Percentiles rank a stretch among this genome's conserved stretches.
Conservation (phyloP, 1,140 invertebrate species). For the Polypedilum pembai region DNA sequence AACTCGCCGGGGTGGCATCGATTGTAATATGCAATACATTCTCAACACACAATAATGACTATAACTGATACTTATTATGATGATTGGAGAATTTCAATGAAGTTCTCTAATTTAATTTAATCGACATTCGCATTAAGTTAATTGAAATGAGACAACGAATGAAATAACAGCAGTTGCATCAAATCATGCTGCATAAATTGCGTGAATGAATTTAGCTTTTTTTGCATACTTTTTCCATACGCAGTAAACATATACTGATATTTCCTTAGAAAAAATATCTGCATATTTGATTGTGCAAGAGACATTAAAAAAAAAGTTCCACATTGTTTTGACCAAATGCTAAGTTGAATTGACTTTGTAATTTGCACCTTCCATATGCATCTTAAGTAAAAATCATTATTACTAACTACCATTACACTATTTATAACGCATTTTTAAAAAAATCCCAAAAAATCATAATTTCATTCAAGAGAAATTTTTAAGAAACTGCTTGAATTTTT, state of each 20-base stretch:
- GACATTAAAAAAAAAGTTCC: not conserved
- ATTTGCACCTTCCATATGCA: slow-evolving; percentile 8
- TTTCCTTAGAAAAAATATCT: slow-evolving; percentile 14
- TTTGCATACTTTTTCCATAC: slow-evolving; percentile 13
- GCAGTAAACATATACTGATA: not conserved
- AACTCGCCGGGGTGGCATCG: not conserved
- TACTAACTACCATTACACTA: too few relatives aligned
- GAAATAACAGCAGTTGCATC: not conserved
- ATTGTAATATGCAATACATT: slow-evolving; percentile 3
- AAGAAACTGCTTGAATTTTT: too few relatives aligned
- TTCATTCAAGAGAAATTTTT: too few relatives aligned
- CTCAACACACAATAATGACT: not conserved
- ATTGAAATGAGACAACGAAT: too few relatives aligned
- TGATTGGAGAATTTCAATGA: too few relatives aligned
- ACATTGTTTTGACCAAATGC: slow-evolving; percentile 17
- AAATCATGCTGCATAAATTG: not conserved
- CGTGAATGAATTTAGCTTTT: slow-evolving; percentile 4
- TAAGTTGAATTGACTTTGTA: not conserved
- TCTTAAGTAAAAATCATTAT: not conserved
- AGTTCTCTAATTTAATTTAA: too few relatives aligned
- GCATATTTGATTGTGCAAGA: slow-evolving; percentile 6
- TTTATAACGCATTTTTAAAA: too few relatives aligned
- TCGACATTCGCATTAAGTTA: too few relatives aligned
- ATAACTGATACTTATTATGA: too few relatives aligned
- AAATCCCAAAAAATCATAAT: too few relatives aligned